phyloP scores from a whole-genome alignment of 2,888 invertebrate genomes.

The Drosophila ezoana region DNA sequence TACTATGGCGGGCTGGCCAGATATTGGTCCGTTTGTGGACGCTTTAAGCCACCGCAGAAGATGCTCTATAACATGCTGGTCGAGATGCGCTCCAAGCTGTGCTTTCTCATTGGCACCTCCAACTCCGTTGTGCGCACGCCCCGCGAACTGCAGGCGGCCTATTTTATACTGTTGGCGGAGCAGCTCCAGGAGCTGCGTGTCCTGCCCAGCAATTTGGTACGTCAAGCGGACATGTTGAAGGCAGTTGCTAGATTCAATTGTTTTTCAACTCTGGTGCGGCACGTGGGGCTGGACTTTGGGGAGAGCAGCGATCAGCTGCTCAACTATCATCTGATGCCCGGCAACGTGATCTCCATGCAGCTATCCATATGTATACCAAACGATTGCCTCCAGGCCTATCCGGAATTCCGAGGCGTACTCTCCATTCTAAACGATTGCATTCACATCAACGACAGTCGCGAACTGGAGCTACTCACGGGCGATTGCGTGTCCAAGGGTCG shows the following conservation, averaged over 20 bases:
- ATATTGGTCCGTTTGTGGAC: constrained; percentile 51
- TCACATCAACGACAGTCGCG: constrained; percentile 21
- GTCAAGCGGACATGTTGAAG: constrained; percentile 5
- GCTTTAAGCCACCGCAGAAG: constrained; percentile 52
- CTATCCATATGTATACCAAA: constrained; percentile 48
- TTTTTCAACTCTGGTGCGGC: constrained; percentile 33
- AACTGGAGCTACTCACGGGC: constrained; percentile 41
- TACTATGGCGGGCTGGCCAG: constrained; percentile 54
- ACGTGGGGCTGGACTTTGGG: constrained; percentile 39
- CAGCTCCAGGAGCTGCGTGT: constrained; percentile 39
- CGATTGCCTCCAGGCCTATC: constrained; percentile 41
- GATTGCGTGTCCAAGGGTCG: constrained; percentile 26
- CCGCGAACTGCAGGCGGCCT: constrained; percentile 35
- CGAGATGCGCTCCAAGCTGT: constrained; percentile 40
- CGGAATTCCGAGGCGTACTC: constrained; percentile 54
- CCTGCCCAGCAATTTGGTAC: constrained; percentile 16
- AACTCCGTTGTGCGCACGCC: constrained; percentile 27
- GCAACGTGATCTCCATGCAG: constrained; percentile 48
- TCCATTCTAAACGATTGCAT: constrained; percentile 49
- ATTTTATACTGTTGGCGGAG: constrained; percentile 27
- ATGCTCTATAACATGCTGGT: constrained; percentile 51
- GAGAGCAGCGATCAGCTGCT: constrained; percentile 14
- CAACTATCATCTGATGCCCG: constrained; percentile 31
- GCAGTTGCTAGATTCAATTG: constrained; percentile 25
- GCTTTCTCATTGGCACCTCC: constrained; percentile 10